These are phyloP conservation scores for Tanypteryx hageni DNA, from an alignment of 2,888 invertebrate species.

Conservation along the genomic window DNA sequence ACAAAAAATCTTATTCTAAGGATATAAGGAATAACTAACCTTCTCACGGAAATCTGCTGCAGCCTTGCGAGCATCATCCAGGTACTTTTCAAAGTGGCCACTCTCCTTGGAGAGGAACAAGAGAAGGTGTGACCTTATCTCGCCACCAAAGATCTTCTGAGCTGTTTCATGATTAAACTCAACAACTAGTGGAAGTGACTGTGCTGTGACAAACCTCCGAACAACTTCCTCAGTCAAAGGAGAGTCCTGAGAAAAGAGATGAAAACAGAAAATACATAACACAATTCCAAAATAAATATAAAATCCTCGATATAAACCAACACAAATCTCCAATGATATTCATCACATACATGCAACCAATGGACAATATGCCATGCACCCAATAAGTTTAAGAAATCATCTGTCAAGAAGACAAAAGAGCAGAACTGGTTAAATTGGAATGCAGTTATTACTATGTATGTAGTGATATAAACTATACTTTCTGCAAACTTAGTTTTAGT, in stretches of 20 bases:
- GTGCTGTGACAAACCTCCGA: slow-evolving; percentile 88
- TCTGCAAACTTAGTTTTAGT: too few relatives aligned
- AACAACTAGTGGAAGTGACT: slow-evolving; percentile 92
- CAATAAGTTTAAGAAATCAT: too few relatives aligned
- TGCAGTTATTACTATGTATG: too few relatives aligned
- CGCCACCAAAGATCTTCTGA: slow-evolving; percentile 98
- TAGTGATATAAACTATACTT: too few relatives aligned
- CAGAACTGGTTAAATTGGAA: too few relatives aligned
- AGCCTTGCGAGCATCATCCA: slow-evolving; percentile 87
- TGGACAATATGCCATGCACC: too few relatives aligned
- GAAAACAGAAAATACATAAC: too few relatives aligned
- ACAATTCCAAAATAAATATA: too few relatives aligned
- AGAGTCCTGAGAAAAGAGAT: slow-evolving; percentile 14
- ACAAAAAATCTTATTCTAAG: neutral
- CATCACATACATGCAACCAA: too few relatives aligned
- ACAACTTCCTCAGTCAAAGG: slow-evolving; percentile 78
- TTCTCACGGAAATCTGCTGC: slow-evolving; percentile 94
- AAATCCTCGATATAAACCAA: too few relatives aligned
- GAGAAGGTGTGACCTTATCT: slow-evolving; percentile 97
- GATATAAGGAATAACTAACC: slow-evolving; percentile 73
- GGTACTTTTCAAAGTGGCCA: slow-evolving; percentile 88
- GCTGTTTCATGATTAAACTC: slow-evolving; percentile 99
- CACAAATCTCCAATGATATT: too few relatives aligned
- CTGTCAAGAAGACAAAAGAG: too few relatives aligned
- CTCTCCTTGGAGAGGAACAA: slow-evolving; percentile 95